These are phyloP conservation scores for Lepidiolamprologus cunningtoni DNA, from an alignment of 2,113 vertebrate genomes.

Conservation along the genomic window DNA sequence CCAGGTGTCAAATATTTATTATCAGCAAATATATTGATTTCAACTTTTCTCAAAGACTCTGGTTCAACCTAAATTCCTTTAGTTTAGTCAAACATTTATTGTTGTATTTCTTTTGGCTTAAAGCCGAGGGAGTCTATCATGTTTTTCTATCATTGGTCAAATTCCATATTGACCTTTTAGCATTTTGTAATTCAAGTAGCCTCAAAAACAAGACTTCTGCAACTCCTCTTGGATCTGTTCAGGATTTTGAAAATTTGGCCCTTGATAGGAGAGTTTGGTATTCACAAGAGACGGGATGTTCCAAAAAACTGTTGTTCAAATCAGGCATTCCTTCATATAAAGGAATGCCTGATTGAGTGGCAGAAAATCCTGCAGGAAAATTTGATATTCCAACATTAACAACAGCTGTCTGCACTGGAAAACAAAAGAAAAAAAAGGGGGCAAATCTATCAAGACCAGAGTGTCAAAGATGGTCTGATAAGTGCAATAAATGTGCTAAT, in stretches of 20 bases:
- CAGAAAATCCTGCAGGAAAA: background rate
- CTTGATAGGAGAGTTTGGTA: background rate
- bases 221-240: background rate
- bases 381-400: background rate
- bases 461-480: background rate
- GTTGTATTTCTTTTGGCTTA: background rate
- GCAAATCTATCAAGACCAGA: background rate
- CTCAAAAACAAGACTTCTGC: background rate
- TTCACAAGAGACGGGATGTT: background rate
- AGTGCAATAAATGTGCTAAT: background rate
- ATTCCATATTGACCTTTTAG: background rate
- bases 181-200: background rate
- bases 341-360: background rate
- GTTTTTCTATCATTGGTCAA: background rate
- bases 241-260: background rate
- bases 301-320: background rate
- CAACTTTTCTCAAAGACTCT: background rate
- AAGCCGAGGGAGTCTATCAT: background rate
- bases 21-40: background rate
- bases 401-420: background rate
- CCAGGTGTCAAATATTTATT: conserved; percentile 9
- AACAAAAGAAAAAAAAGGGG: background rate
- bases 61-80: background rate
- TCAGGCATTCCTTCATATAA: background rate
- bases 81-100: background rate